Evolutionary conservation across 2,888 invertebrate species (phyloP), one percentile per base, ranked within the genome.

Genomic region (Baronia brevicornis): DNA sequence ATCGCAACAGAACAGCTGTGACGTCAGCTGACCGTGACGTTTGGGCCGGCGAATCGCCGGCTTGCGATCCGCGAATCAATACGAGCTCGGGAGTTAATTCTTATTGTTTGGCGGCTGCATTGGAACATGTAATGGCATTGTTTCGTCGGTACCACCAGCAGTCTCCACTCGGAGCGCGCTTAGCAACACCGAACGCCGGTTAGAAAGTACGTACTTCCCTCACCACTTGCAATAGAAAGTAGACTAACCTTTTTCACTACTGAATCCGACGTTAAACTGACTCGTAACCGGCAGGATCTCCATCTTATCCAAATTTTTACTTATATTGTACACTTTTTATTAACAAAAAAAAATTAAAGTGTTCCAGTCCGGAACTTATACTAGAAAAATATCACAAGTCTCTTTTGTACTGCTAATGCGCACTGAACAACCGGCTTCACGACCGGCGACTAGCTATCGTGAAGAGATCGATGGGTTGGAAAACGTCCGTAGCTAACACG

Each of bases 211-310:
- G 56, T 31, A 31, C 40, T 64, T 58, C 74, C 72, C 66, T 60
- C 69, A 54, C 56, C 56, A 46, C 47, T 54, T 31, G 26, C 39
- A 67, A 71, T 78, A 80, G 80, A 80, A 82, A 80, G 80, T 72
- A 46, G 58, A 70, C 88, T 87, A 77, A 91, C 91, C 90, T 90
- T 90, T 89, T 69, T 88, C 88, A 79, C 88, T 89, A 79, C 87
- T 89, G 86, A 91, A 92, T 85, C 90, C 89, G 70, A 91, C 90
- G 75, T 87, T 89, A 77, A 90, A 88, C 82, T 88, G 89, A 85
- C 88, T 91, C 74, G 89, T 89, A 71, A 91, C 89, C 72, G 91
- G 89, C 73, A 92, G 87, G 78, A 92, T 90, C 87, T 92, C 92
- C 92, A 92, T 92, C 73, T 87, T 89, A 62, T 84, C 78, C 79